Base-by-base conservation (phyloP, 1,140 invertebrate species). In the Teleopsis dalmanni region DNA sequence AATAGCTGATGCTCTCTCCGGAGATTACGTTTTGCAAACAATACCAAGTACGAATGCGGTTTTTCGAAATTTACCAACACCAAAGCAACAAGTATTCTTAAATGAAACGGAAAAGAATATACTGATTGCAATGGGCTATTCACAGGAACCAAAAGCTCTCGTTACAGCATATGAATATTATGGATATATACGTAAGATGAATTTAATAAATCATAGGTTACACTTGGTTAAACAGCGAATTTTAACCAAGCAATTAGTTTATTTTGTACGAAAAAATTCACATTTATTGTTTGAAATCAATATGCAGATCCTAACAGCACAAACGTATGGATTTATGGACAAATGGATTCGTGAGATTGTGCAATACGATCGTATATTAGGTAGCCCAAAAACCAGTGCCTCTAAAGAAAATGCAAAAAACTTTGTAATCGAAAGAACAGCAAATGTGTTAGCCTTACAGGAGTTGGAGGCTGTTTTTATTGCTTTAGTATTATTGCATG, bases 91-190 rank as follows among this genome's bases (percentile, higher is more conserved):
- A n/a, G n/a, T n/a, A n/a, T n/a, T n/a, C n/a, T n/a, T n/a, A n/a
- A n/a, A n/a, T n/a, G n/a, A n/a, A n/a, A n/a, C n/a, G n/a, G n/a
- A n/a, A n/a, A n/a, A n/a, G n/a, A n/a, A n/a, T n/a, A n/a, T n/a
- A n/a, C n/a, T n/a, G n/a, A n/a, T n/a, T n/a, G n/a, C n/a, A n/a
- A n/a, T n/a, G n/a, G n/a, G n/a, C n/a, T n/a, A n/a, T n/a, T n/a
- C n/a, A n/a, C n/a, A n/a, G n/a, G 58, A 65, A 35, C 16, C 59
- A 45, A 57, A 57, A 27, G 57, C 62, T 10, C 56, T 62, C 26
- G 55, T 65, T 5, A 62, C 58, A 14, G 59, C 62, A 0, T 62
- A 65, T 41, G 62, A 65, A 25, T 65, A 65, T 40, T 65, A 59
- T 22, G 62, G 62, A 0, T 65, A 65, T 50, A 65, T 58, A 38